A percentile compares a stretch with the other conserved stretches of the same genome.
These are phyloP conservation scores for Engystomops pustulosus DNA, from an alignment of 2,113 vertebrate species.

Conservation along the genomic window DNA sequence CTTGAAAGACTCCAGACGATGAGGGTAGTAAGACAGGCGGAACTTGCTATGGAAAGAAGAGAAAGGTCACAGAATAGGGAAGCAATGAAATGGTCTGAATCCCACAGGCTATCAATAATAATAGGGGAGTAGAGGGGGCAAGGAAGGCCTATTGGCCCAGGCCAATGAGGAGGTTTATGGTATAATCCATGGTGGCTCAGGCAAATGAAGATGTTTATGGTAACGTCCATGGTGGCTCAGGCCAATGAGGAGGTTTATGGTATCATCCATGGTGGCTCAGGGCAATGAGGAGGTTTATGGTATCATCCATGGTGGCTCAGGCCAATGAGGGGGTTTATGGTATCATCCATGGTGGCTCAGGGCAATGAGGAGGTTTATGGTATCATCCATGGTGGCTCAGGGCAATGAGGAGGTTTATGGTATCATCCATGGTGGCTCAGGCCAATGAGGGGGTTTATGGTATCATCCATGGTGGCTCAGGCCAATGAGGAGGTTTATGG, in stretches of 20 bases:
- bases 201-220: too few species aligned
- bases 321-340: not conserved
- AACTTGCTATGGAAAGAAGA: slow-evolving; percentile 83
- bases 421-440: not conserved
- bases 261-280: not conserved
- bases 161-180: too few species aligned
- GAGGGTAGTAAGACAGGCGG: slow-evolving; percentile 94
- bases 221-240: too few species aligned
- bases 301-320: not conserved
- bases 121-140: too few species aligned
- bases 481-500: not conserved
- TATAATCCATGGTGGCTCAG: too few species aligned
- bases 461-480: not conserved
- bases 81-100: too few species aligned
- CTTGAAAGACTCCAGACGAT: slow-evolving; percentile 85
- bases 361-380: not conserved
- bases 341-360: not conserved
- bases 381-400: not conserved
- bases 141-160: too few species aligned
- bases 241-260: too few species aligned
- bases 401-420: not conserved
- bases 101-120: too few species aligned
- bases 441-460: not conserved
- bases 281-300: not conserved
- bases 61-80: not conserved